These are phyloP conservation scores for Tillus elongatus DNA, from an alignment of 2,888 invertebrate genomes.

Conservation along the genomic window DNA sequence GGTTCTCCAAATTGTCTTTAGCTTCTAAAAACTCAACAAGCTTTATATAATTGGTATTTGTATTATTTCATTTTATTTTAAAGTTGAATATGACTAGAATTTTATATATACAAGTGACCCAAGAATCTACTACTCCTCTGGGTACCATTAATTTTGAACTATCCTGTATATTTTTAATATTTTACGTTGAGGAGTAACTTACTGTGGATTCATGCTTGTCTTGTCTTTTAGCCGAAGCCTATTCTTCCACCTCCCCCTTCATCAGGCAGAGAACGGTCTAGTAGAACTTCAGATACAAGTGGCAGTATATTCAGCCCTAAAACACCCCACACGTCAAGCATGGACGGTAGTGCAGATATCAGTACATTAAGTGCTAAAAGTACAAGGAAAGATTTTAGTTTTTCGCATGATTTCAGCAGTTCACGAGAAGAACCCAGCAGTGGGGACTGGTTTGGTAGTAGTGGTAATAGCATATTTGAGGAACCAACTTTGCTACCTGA, in stretches of 20 bases:
- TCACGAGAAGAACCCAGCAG: slow-evolving; percentile 35
- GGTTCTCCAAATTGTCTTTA: too few species aligned
- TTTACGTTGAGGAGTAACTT: too few species aligned
- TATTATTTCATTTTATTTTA: slow-evolving; percentile 4
- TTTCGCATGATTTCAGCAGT: slow-evolving; percentile 30
- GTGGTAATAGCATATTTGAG: slow-evolving; percentile 36
- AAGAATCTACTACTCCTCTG: too few species aligned
- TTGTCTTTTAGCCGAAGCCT: slow-evolving; percentile 32
- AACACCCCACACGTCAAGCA: slow-evolving; percentile 34
- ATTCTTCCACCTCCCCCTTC: slow-evolving; percentile 34
- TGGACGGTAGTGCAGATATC: not conserved
- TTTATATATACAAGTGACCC: too few species aligned
- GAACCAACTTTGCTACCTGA: slow-evolving; percentile 27
- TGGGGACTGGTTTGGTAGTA: slow-evolving; percentile 39
- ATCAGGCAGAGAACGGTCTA: slow-evolving; percentile 30
- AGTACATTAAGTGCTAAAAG: slow-evolving; percentile 2
- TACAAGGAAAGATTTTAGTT: slow-evolving; percentile 29
- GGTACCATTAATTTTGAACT: not conserved
- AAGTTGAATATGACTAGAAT: too few species aligned
- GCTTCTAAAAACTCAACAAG: too few species aligned
- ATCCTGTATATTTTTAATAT: slow-evolving; percentile 11
- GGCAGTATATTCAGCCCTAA: slow-evolving; percentile 39
- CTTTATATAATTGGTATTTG: too few species aligned
- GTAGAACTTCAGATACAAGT: slow-evolving; percentile 33
- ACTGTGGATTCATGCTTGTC: too few species aligned